Evolutionary conservation across 2,888 invertebrate genomes (phyloP).

Genomic region (Icerya purchasi): DNA sequence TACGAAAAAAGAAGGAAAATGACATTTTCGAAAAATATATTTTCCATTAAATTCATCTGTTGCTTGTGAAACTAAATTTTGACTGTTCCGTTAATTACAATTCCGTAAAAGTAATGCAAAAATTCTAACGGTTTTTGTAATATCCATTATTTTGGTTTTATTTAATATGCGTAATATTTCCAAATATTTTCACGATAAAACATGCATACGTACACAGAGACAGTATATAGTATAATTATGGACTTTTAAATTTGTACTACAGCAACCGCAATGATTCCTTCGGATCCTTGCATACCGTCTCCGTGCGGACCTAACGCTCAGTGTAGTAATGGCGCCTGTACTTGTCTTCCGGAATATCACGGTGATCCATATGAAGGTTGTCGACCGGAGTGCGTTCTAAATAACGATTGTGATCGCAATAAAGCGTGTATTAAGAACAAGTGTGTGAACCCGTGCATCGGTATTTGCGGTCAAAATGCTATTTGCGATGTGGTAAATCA

Average conservation of each 20-base stretch:
- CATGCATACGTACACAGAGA: not conserved
- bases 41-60: no score
- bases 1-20: no score
- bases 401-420: conserved; percentile 45
- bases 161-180: not conserved
- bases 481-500: conserved; percentile 53
- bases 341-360: conserved; percentile 36
- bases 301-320: conserved; percentile 48
- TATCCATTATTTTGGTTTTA: not conserved
- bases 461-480: conserved; percentile 53
- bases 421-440: conserved; percentile 47
- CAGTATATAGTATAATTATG: not conserved
- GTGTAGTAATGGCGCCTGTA: conserved; percentile 38
- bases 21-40: no score
- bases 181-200: not conserved
- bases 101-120: no score
- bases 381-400: conserved; percentile 51
- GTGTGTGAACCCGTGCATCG: conserved; percentile 47
- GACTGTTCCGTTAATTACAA: no score
- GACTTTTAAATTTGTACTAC: conserved; percentile 1
- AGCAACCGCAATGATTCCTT: conserved; percentile 16
- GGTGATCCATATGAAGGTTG: conserved; percentile 44
- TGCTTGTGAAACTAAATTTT: no score
- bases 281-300: conserved; percentile 23
- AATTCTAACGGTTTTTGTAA: no score